phyloP scores from a whole-genome alignment of 1,140 invertebrate species.

The Heliconius hewitsoni region DNA sequence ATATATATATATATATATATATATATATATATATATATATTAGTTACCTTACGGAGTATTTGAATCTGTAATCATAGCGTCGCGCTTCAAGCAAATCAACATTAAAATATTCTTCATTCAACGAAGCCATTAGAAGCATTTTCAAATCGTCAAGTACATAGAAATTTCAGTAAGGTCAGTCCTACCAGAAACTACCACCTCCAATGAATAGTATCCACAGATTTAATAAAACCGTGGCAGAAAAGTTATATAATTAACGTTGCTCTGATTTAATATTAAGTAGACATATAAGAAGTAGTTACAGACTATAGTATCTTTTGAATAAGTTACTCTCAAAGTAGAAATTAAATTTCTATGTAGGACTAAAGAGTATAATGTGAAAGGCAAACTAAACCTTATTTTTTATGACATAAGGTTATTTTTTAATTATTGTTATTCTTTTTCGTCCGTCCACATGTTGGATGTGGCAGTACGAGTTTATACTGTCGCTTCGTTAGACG shows the following conservation, averaged over 20 bases:
- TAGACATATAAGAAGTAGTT: neutral
- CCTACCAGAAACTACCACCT: too few relatives aligned
- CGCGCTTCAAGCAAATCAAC: too few relatives aligned
- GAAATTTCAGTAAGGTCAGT: too few relatives aligned
- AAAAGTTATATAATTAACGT: neutral
- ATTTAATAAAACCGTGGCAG: neutral
- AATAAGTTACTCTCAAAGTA: conserved; percentile 1
- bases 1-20: too few relatives aligned
- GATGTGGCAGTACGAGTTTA: conserved; percentile 12
- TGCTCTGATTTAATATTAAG: neutral
- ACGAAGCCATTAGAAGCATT: too few relatives aligned
- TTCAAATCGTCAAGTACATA: too few relatives aligned
- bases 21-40: neutral
- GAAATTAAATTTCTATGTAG: conserved; percentile 6
- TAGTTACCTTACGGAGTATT: neutral
- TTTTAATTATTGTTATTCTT: neutral
- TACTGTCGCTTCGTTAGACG: conserved; percentile 10
- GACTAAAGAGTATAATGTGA: neutral
- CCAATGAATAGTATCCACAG: too few relatives aligned
- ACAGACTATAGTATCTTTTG: neutral
- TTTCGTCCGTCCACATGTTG: conserved; percentile 1
- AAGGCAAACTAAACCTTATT: neutral
- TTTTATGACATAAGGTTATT: neutral
- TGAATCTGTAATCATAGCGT: neutral
- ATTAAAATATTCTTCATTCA: too few relatives aligned